phyloP scores from a whole-genome alignment of 2,888 invertebrate genomes.

The Spilosoma lubricipeda region DNA sequence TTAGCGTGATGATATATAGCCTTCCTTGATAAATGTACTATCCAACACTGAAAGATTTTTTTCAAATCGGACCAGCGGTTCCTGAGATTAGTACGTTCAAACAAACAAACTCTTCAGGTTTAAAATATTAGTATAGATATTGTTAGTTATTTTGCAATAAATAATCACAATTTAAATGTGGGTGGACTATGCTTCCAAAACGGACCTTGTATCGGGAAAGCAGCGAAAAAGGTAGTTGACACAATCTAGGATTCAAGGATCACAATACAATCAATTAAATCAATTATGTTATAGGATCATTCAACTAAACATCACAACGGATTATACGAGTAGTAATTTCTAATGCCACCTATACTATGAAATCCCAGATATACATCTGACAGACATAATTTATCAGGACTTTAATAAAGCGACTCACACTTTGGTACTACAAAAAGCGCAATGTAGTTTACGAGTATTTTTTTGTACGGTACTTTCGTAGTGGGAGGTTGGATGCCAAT shows the following conservation, averaged over 20 bases:
- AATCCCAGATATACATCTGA: background rate
- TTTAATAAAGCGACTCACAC: background rate
- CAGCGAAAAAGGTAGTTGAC: background rate
- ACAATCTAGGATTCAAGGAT: no score
- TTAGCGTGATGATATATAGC: no score
- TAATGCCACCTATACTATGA: background rate
- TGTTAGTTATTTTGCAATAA: background rate
- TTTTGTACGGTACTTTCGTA: conserved; percentile 52
- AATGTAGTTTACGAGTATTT: conserved; percentile 4
- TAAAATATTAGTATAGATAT: no score
- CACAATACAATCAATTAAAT: no score
- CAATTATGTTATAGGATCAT: background rate
- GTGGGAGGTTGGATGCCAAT: conserved; percentile 69
- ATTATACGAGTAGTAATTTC: background rate
- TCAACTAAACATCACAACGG: background rate
- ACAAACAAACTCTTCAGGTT: no score
- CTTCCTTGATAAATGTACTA: no score
- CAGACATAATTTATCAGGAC: background rate
- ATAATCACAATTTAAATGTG: background rate
- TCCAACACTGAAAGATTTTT: no score
- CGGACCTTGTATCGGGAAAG: background rate
- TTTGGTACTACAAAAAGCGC: background rate
- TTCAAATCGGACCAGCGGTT: no score
- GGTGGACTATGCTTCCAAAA: background rate
- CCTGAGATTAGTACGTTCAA: no score